A percentile compares a stretch with the other conserved stretches of the same genome.
Evolutionary conservation across 2,113 vertebrate genomes (phyloP).

Genomic region (Vulpes lagopus): DNA sequence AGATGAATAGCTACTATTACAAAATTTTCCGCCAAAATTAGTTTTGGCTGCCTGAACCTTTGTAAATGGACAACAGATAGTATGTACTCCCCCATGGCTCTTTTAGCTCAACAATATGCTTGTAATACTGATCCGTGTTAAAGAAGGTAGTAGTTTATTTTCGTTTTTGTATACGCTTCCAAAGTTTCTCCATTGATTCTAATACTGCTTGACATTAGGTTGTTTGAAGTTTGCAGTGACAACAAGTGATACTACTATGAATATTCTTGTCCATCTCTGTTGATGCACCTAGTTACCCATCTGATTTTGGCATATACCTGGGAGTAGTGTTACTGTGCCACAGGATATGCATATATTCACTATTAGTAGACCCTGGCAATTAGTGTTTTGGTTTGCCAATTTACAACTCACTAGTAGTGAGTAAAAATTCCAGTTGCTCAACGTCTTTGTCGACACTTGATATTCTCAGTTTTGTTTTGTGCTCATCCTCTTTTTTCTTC

Average conservation of each 20-base stretch:
- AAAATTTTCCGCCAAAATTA: background rate
- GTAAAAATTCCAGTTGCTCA: background rate
- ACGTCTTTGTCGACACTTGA: background rate
- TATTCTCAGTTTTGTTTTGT: constrained; percentile 30
- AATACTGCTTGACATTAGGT: background rate
- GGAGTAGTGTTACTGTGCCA: background rate
- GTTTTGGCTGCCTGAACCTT: background rate
- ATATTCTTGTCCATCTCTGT: background rate
- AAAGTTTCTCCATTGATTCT: background rate
- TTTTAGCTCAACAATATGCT: background rate
- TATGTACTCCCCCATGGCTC: background rate
- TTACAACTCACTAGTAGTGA: background rate
- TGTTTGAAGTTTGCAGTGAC: background rate
- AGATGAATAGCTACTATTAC: background rate
- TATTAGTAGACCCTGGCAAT: background rate
- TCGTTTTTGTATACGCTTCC: background rate
- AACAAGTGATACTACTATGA: background rate
- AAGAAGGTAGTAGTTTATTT: constrained; percentile 9
- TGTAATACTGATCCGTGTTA: background rate
- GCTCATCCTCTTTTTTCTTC: background rate
- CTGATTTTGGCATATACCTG: background rate
- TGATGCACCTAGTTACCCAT: background rate
- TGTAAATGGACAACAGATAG: background rate
- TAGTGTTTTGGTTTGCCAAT: background rate
- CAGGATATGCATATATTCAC: background rate